Percentiles rank a stretch among this genome's conserved stretches.
Conservation (phyloP, 2,888 invertebrate species). For the Crepidodera aurea region DNA sequence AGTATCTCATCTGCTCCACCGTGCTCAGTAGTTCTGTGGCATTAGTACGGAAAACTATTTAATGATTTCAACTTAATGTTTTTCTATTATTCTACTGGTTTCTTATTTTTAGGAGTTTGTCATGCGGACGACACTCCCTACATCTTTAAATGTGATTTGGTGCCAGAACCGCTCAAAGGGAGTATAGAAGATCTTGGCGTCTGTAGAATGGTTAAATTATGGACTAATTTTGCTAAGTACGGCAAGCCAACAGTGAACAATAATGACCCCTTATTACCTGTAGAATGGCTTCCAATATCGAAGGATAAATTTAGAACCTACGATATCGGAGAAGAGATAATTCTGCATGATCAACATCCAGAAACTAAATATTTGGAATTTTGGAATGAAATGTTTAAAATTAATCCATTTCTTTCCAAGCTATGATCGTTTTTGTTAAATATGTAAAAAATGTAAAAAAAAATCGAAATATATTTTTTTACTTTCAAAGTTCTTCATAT, state of each 20-base stretch:
- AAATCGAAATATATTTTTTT: too few relatives aligned
- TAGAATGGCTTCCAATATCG: slow-evolving; percentile 48
- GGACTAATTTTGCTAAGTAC: slow-evolving; percentile 52
- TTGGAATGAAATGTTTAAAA: slow-evolving; percentile 45
- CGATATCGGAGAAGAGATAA: slow-evolving; percentile 50
- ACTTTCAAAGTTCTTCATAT: too few relatives aligned
- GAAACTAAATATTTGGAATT: slow-evolving; percentile 49
- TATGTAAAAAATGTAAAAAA: too few relatives aligned
- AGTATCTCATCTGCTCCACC: too few relatives aligned
- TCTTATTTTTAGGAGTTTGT: slow-evolving; percentile 41
- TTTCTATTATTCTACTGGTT: neutral
- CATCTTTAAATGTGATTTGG: slow-evolving; percentile 44
- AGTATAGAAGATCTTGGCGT: slow-evolving; percentile 41
- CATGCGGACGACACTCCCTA: slow-evolving; percentile 49
- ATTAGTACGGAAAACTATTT: too few relatives aligned
- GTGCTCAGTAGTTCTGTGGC: too few relatives aligned
- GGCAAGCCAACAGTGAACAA: slow-evolving; percentile 45
- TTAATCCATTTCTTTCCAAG: slow-evolving; percentile 20
- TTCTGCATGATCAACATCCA: slow-evolving; percentile 44
- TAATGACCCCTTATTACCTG: slow-evolving; percentile 31
- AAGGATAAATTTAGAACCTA: slow-evolving; percentile 46
- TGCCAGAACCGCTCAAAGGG: slow-evolving; percentile 33
- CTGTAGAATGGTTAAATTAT: slow-evolving; percentile 45
- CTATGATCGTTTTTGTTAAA: too few relatives aligned
- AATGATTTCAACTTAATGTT: neutral